phyloP scores from a whole-genome alignment of 2,888 invertebrate genomes.

The Oscheius sp. region DNA sequence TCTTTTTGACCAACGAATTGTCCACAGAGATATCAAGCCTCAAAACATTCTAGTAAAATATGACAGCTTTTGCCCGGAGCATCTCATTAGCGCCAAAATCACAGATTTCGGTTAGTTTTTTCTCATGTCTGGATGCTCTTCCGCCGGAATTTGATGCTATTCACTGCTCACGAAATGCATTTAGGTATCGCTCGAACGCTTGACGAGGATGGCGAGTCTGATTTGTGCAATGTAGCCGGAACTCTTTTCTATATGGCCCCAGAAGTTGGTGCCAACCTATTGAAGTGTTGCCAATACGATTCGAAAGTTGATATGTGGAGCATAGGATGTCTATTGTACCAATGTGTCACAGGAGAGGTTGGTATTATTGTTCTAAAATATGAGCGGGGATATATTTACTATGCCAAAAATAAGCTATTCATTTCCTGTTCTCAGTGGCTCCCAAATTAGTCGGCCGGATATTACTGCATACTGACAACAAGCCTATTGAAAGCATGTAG shows the following conservation, averaged over 20 bases:
- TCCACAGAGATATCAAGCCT: conserved; percentile 69
- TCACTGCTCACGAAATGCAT: conserved; percentile 8
- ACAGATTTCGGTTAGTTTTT: conserved; percentile 63
- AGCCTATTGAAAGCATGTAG: too few species aligned
- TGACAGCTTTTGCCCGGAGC: conserved; percentile 6
- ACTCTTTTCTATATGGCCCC: conserved; percentile 69
- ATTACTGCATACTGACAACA: too few species aligned
- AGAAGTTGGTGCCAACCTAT: conserved; percentile 67
- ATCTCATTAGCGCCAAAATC: conserved; percentile 60
- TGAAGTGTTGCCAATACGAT: conserved; percentile 61
- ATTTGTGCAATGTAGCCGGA: conserved; percentile 67
- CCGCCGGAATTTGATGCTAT: neutral
- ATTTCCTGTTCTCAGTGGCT: too few species aligned
- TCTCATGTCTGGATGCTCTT: neutral
- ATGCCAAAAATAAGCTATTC: too few species aligned
- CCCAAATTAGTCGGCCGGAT: too few species aligned
- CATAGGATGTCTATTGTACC: conserved; percentile 68
- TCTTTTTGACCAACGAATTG: conserved; percentile 62
- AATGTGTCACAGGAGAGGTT: conserved; percentile 65
- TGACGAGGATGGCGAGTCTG: conserved; percentile 49
- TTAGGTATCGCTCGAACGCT: conserved; percentile 65
- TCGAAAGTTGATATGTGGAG: conserved; percentile 69
- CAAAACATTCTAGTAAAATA: conserved; percentile 67
- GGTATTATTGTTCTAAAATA: conserved; percentile 17
- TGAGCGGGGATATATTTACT: too few species aligned